phyloP scores from a whole-genome alignment of 2,113 vertebrate genomes.

The Neotoma lepida region DNA sequence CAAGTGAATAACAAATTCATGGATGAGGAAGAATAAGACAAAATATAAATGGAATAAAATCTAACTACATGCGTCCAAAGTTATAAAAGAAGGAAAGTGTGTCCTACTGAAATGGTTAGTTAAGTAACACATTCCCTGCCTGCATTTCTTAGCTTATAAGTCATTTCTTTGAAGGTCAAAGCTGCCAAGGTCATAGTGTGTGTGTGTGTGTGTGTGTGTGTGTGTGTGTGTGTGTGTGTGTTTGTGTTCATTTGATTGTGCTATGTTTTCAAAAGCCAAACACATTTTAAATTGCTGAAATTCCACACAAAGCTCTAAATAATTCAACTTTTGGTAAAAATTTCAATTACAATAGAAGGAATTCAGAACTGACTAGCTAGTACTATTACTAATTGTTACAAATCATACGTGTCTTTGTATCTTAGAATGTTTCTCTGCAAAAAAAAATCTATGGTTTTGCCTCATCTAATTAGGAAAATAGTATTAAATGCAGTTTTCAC shows the following conservation, averaged over 20 bases:
- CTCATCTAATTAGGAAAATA: constrained; percentile 1
- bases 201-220: neutral
- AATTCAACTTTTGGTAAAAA: neutral
- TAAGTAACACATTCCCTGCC: neutral
- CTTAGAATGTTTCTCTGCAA: constrained; percentile 6
- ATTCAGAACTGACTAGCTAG: neutral
- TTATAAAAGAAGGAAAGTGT: constrained; percentile 23
- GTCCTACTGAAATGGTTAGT: neutral
- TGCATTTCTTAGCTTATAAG: neutral
- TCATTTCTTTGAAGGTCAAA: constrained; percentile 51
- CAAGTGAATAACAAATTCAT: neutral
- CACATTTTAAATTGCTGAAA: neutral
- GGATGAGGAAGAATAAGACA: neutral
- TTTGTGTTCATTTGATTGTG: neutral
- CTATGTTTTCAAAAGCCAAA: neutral
- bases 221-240: neutral
- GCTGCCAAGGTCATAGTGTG: neutral
- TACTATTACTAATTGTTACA: neutral
- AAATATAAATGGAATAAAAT: neutral
- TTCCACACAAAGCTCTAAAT: neutral
- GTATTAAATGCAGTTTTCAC: constrained; percentile 23
- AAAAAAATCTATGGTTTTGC: neutral
- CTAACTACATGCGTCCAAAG: neutral
- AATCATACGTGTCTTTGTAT: neutral
- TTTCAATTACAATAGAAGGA: neutral